These are phyloP conservation scores for Sminthurides aquaticus DNA, from an alignment of 2,888 invertebrate genomes.

Conservation along the genomic window DNA sequence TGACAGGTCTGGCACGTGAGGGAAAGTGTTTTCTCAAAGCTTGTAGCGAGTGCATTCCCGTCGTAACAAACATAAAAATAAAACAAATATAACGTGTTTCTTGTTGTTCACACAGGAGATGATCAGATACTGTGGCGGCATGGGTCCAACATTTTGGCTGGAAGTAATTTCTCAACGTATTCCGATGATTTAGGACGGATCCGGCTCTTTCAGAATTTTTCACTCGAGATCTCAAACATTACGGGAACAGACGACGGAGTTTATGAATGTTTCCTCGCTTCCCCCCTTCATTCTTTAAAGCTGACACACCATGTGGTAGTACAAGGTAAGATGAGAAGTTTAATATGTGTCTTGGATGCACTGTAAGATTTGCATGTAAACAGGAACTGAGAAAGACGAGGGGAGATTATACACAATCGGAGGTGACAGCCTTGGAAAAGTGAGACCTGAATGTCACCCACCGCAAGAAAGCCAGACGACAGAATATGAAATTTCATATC, in stretches of 20 bases:
- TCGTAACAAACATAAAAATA: too few species aligned
- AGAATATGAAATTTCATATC: too few species aligned
- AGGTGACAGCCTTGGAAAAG: too few species aligned
- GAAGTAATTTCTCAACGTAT: constrained; percentile 35
- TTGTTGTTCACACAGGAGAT: constrained; percentile 29
- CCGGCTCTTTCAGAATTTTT: constrained; percentile 34
- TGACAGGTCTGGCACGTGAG: too few species aligned
- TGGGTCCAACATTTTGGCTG: constrained; percentile 35
- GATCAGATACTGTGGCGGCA: constrained; percentile 39
- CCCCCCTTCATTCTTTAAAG: constrained; percentile 29
- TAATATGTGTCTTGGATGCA: neutral
- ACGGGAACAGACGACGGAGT: constrained; percentile 32
- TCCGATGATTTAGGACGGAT: constrained; percentile 28
- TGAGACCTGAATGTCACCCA: too few species aligned
- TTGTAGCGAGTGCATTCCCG: too few species aligned
- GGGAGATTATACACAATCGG: too few species aligned
- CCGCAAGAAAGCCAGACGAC: too few species aligned
- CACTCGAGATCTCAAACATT: constrained; percentile 32
- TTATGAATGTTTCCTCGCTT: constrained; percentile 36
- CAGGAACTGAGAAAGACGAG: too few species aligned
- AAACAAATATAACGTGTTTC: too few species aligned
- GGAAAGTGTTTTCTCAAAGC: too few species aligned
- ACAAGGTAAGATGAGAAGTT: constrained; percentile 27
- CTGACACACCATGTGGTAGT: constrained; percentile 34
- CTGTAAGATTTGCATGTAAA: too few species aligned